Evolutionary conservation across 1,140 invertebrate genomes (phyloP).

Genomic region (Phenacoccus solenopsis): DNA sequence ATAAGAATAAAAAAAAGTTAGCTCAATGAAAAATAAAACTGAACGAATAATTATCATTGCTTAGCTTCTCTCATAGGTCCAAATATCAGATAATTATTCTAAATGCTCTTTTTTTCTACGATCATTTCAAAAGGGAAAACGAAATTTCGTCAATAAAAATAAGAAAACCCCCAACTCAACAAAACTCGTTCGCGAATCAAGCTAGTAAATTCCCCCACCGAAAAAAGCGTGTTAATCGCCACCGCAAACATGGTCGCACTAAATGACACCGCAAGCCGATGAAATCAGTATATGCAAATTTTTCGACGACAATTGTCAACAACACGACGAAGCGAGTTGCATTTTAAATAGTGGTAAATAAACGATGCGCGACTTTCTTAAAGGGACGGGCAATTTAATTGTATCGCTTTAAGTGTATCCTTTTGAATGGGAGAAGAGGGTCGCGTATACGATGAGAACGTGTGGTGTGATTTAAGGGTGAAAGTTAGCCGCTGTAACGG

Average conservation of each 20-base stretch:
- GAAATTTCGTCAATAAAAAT: too few species aligned
- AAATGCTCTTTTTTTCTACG: too few species aligned
- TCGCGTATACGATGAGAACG: not conserved
- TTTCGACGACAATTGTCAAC: not conserved
- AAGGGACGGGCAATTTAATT: not conserved
- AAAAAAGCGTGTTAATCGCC: not conserved
- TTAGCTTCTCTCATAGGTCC: too few species aligned
- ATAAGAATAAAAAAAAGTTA: too few species aligned
- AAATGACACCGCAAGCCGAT: not conserved
- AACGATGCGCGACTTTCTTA: not conserved
- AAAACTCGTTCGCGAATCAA: too few species aligned
- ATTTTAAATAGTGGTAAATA: not conserved
- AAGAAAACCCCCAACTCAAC: too few species aligned
- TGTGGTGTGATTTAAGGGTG: not conserved
- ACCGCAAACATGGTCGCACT: not conserved
- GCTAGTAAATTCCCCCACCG: too few species aligned
- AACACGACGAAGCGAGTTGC: not conserved
- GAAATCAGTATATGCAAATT: not conserved
- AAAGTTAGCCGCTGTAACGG: slow-evolving; percentile 12
- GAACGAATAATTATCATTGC: too few species aligned
- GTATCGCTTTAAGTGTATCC: slow-evolving; percentile 1
- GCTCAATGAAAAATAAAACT: too few species aligned
- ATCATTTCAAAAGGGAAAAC: too few species aligned
- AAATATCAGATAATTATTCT: too few species aligned
- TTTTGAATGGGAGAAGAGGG: not conserved